phyloP scores from a whole-genome alignment of 2,113 vertebrate genomes.

The Brachypteracias leptosomus region DNA sequence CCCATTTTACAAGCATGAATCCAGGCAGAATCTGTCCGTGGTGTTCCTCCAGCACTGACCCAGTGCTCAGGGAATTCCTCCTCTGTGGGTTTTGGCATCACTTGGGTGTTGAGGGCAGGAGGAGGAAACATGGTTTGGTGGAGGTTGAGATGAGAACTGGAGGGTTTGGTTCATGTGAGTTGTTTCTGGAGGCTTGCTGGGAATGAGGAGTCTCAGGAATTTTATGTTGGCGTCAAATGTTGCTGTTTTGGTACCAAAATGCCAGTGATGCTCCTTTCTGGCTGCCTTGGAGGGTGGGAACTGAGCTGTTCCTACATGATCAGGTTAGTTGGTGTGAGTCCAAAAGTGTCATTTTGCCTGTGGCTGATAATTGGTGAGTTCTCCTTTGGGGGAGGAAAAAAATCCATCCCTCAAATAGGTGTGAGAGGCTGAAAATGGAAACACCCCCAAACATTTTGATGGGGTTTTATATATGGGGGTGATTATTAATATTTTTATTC shows the following conservation, averaged over 20 bases:
- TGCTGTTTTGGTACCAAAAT: not conserved
- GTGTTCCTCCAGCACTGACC: not conserved
- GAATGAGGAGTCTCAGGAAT: constrained; percentile 4
- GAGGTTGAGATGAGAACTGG: not conserved
- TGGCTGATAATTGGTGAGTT: not conserved
- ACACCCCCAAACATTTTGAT: not conserved
- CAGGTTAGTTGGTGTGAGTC: not conserved
- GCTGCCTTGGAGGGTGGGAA: not conserved
- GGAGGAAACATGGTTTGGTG: not conserved
- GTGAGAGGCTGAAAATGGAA: not conserved
- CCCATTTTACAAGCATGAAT: fast-evolving
- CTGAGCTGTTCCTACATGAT: not conserved
- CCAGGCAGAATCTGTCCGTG: not conserved
- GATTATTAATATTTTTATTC: not conserved
- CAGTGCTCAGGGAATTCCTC: not conserved
- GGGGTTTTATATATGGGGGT: fast-evolving
- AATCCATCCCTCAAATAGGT: not conserved
- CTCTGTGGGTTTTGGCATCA: fast-evolving
- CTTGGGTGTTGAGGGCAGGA: not conserved
- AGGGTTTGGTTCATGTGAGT: not conserved
- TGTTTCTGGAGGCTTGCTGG: constrained; percentile 42
- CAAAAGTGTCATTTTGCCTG: not conserved
- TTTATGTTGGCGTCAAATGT: not conserved
- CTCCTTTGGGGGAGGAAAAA: fast-evolving
- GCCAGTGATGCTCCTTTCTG: not conserved